A percentile compares a stretch with the other conserved stretches of the same genome.
Conservation (phyloP, 1,140 invertebrate species). For the Tetragnatha versicolor region DNA sequence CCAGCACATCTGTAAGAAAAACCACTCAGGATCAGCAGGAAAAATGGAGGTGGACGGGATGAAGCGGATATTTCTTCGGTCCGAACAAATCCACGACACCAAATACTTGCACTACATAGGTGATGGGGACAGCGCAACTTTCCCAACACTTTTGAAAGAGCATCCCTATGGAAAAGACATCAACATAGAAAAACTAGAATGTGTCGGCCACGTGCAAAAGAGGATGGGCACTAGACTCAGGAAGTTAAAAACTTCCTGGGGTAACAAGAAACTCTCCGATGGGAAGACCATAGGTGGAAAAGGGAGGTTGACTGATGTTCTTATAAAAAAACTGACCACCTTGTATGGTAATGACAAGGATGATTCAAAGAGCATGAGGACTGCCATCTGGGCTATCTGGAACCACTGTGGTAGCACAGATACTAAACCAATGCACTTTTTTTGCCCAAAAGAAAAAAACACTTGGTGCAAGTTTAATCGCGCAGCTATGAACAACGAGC, state of each 20-base stretch:
- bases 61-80: no score
- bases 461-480: background rate
- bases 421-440: background rate
- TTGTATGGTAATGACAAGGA: slow-evolving; percentile 1
- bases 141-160: no score
- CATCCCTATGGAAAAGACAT: no score
- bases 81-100: no score
- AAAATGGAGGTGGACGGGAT: no score
- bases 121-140: no score
- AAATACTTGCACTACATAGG: no score
- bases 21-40: slow-evolving; percentile 6
- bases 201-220: no score
- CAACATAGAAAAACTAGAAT: no score
- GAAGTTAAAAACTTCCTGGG: background rate
- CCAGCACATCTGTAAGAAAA: background rate
- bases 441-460: background rate
- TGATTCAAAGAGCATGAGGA: background rate
- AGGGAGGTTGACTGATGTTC: background rate
- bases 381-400: background rate
- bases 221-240: background rate
- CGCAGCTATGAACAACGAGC: background rate
- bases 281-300: slow-evolving; percentile 1
- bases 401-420: background rate
- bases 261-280: slow-evolving; percentile 1
- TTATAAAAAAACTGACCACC: no score